phyloP scores from a whole-genome alignment of 1,140 invertebrate species.

The Caerostris darwini region DNA sequence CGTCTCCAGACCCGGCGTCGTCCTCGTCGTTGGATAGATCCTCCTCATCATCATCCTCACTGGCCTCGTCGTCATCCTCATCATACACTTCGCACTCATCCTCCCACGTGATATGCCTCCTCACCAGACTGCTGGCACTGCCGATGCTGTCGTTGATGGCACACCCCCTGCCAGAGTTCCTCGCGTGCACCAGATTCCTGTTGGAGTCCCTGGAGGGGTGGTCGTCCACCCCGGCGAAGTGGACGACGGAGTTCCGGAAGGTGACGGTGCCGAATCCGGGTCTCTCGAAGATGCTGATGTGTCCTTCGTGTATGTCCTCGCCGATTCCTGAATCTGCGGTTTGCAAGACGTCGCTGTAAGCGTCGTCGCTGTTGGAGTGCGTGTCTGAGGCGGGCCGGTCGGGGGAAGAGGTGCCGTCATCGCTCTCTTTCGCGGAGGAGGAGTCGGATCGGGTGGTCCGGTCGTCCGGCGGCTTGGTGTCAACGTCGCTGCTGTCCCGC shows the following conservation, averaged over 20 bases:
- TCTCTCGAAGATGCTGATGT: slow-evolving; percentile 89
- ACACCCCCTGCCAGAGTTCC: not conserved
- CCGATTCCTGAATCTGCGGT: slow-evolving; percentile 78
- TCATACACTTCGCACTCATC: slow-evolving; percentile 74
- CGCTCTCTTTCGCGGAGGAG: not conserved
- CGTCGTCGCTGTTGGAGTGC: slow-evolving; percentile 47
- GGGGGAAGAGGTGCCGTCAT: not conserved
- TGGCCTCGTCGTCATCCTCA: slow-evolving; percentile 8
- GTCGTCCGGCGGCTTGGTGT: not conserved
- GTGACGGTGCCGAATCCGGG: slow-evolving; percentile 96
- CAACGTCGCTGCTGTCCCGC: not conserved
- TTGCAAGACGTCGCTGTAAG: slow-evolving; percentile 55
- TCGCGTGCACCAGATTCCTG: not conserved
- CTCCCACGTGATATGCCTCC: slow-evolving; percentile 81
- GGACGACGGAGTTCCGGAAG: slow-evolving; percentile 84
- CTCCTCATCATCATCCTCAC: not conserved
- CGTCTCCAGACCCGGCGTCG: not conserved
- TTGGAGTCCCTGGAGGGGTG: not conserved
- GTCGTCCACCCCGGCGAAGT: not conserved
- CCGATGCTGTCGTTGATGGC: slow-evolving; percentile 86
- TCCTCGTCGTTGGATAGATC: not conserved
- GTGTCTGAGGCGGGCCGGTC: slow-evolving; percentile 2
- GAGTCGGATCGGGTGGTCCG: not conserved
- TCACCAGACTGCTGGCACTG: slow-evolving; percentile 88
- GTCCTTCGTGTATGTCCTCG: slow-evolving; percentile 72